phyloP scores from a whole-genome alignment of 2,797 vertebrate genomes.

The Ptychobarbus kaznakovi region DNA sequence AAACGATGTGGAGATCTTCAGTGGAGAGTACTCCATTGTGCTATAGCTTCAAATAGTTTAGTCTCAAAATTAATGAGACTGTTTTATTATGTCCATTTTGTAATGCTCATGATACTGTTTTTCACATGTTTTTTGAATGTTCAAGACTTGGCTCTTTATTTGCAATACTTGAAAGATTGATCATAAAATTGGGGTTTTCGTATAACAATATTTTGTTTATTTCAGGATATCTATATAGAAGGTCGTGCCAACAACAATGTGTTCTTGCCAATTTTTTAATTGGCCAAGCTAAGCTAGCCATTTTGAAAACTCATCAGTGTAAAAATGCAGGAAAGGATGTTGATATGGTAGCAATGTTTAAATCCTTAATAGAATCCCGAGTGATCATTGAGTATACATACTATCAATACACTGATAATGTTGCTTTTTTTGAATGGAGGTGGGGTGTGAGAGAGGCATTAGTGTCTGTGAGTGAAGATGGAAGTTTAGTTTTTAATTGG shows the following conservation, averaged over 20 bases:
- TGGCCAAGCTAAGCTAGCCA: background rate
- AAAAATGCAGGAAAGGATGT: background rate
- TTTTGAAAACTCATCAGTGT: background rate
- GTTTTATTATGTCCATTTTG: too few relatives aligned
- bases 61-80: too few relatives aligned
- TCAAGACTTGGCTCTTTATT: background rate
- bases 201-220: background rate
- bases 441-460: background rate
- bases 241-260: background rate
- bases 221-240: background rate
- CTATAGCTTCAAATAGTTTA: too few relatives aligned
- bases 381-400: too few relatives aligned
- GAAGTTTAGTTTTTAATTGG: background rate
- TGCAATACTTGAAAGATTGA: background rate
- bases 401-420: background rate
- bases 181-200: background rate
- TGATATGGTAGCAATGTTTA: background rate
- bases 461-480: background rate
- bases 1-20: too few relatives aligned
- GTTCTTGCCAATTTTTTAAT: background rate
- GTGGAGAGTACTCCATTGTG: too few relatives aligned
- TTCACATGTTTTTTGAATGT: background rate
- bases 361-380: background rate
- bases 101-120: background rate
- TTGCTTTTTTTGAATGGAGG: background rate